A percentile compares a stretch with the other conserved stretches of the same genome.
phyloP scores from a whole-genome alignment of 2,797 vertebrate genomes.

The Aselliscus stoliczkanus region DNA sequence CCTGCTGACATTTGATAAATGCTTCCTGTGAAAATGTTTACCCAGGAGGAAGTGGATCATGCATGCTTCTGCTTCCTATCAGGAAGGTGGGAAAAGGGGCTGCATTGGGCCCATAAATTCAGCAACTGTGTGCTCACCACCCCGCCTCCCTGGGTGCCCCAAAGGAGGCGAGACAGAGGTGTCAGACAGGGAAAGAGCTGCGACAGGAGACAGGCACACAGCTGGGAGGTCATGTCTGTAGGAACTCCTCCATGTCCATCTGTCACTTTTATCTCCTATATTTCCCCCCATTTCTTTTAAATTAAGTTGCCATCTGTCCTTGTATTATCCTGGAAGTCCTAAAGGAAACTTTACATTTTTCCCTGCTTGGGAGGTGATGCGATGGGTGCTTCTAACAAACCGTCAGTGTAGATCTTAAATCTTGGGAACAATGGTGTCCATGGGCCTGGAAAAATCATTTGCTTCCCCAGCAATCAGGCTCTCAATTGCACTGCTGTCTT shows the following conservation, averaged over 20 bases:
- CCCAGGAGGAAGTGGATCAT: slow-evolving; percentile 72
- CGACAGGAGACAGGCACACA: background rate
- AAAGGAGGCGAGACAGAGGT: background rate
- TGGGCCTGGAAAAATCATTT: background rate
- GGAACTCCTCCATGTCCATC: background rate
- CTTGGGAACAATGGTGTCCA: background rate
- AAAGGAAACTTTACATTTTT: background rate
- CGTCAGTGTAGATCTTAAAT: background rate
- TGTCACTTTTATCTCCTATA: background rate
- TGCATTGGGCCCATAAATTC: background rate
- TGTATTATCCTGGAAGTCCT: background rate
- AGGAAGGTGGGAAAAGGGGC: background rate
- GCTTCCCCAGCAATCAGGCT: background rate
- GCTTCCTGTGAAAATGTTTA: slow-evolving; percentile 77
- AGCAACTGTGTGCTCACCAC: background rate
- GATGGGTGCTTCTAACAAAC: background rate
- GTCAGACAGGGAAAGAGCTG: background rate
- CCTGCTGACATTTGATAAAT: slow-evolving; percentile 76
- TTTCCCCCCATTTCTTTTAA: slow-evolving; percentile 33
- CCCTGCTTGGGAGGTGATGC: background rate
- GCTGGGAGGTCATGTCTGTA: background rate
- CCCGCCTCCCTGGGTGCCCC: background rate
- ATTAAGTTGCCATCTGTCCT: background rate
- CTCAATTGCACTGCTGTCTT: background rate
- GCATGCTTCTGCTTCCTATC: slow-evolving; percentile 67